phyloP scores from a whole-genome alignment of 1,140 invertebrate species.

The Druon quercuslanigerum region DNA sequence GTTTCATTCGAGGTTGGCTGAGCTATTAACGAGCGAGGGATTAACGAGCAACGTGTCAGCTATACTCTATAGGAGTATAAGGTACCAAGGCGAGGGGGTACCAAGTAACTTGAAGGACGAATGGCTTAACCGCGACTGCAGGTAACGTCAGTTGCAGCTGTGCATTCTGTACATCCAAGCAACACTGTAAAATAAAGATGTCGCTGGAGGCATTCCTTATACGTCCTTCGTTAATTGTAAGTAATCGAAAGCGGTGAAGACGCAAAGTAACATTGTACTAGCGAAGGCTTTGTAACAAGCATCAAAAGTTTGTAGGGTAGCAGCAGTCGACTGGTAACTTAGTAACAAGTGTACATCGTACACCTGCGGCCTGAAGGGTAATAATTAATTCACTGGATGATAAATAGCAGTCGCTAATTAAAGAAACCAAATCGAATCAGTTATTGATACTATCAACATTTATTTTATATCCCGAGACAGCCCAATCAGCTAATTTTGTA shows the following conservation, averaged over 20 bases:
- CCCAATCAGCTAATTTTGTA: neutral
- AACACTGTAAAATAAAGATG: constrained; percentile 25
- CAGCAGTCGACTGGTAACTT: constrained; percentile 6
- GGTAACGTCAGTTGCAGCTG: constrained; percentile 27
- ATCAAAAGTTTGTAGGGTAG: constrained; percentile 20
- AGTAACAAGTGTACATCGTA: constrained; percentile 14
- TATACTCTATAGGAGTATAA: no score
- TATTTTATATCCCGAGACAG: neutral
- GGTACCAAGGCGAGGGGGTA: neutral
- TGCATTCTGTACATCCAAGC: constrained; percentile 10
- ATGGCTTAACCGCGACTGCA: constrained; percentile 15
- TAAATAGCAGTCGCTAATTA: constrained; percentile 4
- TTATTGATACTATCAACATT: neutral
- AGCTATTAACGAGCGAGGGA: constrained; percentile 15
- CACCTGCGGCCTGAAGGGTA: neutral
- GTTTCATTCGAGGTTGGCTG: constrained; percentile 8
- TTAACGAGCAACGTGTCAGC: constrained; percentile 10
- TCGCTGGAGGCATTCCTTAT: constrained; percentile 21
- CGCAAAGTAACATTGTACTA: constrained; percentile 15
- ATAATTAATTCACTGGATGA: constrained; percentile 12
- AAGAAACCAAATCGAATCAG: neutral
- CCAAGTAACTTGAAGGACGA: constrained; percentile 11
- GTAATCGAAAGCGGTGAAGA: constrained; percentile 11
- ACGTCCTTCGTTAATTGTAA: neutral
- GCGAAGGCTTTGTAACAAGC: constrained; percentile 18